Conservation (phyloP, 2,888 invertebrate genomes). For the Graphium colonna region DNA sequence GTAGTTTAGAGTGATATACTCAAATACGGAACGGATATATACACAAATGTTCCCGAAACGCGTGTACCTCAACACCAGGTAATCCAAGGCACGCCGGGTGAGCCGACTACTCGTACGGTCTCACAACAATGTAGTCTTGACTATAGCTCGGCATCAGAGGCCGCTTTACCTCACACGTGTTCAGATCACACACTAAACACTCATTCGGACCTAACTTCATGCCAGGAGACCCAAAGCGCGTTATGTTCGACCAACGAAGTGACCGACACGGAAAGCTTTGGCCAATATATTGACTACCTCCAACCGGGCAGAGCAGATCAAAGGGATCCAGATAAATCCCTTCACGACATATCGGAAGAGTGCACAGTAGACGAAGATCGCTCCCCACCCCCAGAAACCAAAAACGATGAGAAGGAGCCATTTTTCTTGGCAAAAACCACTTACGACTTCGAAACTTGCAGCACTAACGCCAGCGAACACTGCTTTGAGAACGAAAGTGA, state of each 20-base stretch:
- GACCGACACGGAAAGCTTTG: slow-evolving; percentile 74
- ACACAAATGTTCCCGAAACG: slow-evolving; percentile 83
- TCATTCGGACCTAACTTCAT: slow-evolving; percentile 70
- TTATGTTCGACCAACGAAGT: slow-evolving; percentile 74
- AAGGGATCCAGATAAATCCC: slow-evolving; percentile 62
- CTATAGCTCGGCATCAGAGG: slow-evolving; percentile 82
- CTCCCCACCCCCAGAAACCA: slow-evolving; percentile 53
- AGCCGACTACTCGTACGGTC: slow-evolving; percentile 81
- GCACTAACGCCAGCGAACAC: slow-evolving; percentile 70
- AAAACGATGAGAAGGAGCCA: slow-evolving; percentile 57
- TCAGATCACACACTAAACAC: slow-evolving; percentile 75
- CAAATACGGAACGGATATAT: too few relatives aligned
- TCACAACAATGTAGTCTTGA: slow-evolving; percentile 86
- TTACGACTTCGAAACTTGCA: slow-evolving; percentile 70
- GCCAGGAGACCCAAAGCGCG: slow-evolving; percentile 72
- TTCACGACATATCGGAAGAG: slow-evolving; percentile 72
- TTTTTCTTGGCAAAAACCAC: slow-evolving; percentile 67
- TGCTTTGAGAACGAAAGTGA: slow-evolving; percentile 81
- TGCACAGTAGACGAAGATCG: slow-evolving; percentile 64
- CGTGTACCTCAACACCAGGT: slow-evolving; percentile 81
- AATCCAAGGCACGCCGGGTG: slow-evolving; percentile 27
- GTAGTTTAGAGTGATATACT: too few relatives aligned
- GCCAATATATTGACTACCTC: slow-evolving; percentile 70
- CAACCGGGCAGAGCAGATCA: slow-evolving; percentile 59
- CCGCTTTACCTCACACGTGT: slow-evolving; percentile 73